Conservation (phyloP, 2,113 vertebrate species). For the Strix aluco region DNA sequence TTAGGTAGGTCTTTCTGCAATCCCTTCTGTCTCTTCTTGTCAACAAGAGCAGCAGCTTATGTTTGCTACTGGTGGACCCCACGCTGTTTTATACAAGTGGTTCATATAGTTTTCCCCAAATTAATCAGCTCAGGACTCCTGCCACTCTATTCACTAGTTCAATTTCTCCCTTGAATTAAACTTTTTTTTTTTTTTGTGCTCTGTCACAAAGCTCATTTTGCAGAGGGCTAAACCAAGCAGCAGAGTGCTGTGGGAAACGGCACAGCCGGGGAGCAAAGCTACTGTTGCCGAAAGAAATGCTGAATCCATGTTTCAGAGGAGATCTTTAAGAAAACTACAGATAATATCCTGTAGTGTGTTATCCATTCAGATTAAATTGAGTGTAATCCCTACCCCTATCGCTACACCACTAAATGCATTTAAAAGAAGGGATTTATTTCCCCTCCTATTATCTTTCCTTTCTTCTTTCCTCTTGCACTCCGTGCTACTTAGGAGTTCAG, state of each 20-base stretch:
- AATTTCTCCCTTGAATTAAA: background rate
- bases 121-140: background rate
- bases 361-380: slow-evolving; percentile 24
- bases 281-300: background rate
- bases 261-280: background rate
- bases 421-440: slow-evolving; percentile 29
- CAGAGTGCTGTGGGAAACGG: background rate
- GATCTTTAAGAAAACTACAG: slow-evolving; percentile 28
- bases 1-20: background rate
- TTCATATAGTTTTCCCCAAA: background rate
- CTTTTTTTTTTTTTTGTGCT: background rate
- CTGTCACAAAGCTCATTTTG: background rate
- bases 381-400: slow-evolving; percentile 4
- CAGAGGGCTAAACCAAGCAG: background rate
- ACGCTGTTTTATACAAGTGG: background rate
- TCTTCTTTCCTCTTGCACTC: background rate
- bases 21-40: background rate
- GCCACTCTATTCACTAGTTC: background rate
- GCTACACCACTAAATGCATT: background rate
- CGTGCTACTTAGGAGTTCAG: background rate
- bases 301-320: background rate
- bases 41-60: background rate
- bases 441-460: background rate
- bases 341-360: background rate
- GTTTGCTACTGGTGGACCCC: background rate